A percentile compares a stretch with the other conserved stretches of the same genome.
Conservation (phyloP, 1,140 invertebrate species). For the Drosophila setifemur region DNA sequence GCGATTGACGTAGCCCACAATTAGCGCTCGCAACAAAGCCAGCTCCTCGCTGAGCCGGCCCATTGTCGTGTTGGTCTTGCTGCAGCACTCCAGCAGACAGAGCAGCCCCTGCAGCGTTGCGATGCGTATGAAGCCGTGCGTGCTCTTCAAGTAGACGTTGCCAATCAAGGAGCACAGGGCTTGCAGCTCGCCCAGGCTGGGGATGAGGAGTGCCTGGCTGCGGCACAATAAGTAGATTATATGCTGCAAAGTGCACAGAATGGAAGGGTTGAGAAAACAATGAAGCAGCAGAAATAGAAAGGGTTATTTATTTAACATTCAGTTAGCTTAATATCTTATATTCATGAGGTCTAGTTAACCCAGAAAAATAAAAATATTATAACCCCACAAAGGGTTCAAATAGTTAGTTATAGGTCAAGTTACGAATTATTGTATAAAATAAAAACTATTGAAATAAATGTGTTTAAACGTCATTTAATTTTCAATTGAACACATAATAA, state of each 20-base stretch:
- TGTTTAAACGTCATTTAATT: too few relatives aligned
- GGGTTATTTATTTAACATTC: too few relatives aligned
- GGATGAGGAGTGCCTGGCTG: slow-evolving; percentile 76
- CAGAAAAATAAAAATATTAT: too few relatives aligned
- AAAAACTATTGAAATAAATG: too few relatives aligned
- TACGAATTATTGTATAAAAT: too few relatives aligned
- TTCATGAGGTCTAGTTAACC: too few relatives aligned
- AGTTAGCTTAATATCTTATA: too few relatives aligned
- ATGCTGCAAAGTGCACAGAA: slow-evolving; percentile 42
- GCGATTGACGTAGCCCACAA: slow-evolving; percentile 88
- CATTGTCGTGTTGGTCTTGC: slow-evolving; percentile 84
- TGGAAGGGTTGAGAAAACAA: too few relatives aligned
- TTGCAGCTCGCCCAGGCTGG: slow-evolving; percentile 69
- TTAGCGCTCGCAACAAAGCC: slow-evolving; percentile 85
- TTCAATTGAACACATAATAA: too few relatives aligned
- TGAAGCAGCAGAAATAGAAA: too few relatives aligned
- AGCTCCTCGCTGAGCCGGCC: slow-evolving; percentile 85
- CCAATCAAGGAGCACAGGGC: slow-evolving; percentile 83
- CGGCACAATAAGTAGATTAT: slow-evolving; percentile 81
- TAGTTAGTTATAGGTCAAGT: too few relatives aligned
- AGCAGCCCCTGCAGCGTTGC: slow-evolving; percentile 89
- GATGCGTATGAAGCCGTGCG: slow-evolving; percentile 85
- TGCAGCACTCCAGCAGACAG: slow-evolving; percentile 88
- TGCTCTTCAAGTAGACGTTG: slow-evolving; percentile 83
- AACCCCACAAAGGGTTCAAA: too few relatives aligned